phyloP scores from a whole-genome alignment of 2,888 invertebrate genomes.

The Drosophila aldrichi region DNA sequence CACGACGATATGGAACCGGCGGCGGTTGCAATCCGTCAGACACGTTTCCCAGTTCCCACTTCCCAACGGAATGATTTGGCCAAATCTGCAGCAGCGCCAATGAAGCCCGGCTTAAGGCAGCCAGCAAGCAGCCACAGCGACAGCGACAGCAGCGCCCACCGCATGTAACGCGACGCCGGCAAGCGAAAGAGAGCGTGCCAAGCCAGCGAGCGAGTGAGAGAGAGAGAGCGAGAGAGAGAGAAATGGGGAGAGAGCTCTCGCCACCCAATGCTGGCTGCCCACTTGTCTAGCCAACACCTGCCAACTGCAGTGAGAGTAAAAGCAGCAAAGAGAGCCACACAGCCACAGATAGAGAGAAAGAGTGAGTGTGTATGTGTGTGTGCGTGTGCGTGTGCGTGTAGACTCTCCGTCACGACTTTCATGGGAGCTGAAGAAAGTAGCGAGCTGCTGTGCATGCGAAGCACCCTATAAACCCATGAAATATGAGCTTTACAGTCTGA shows the following conservation, averaged over 20 bases:
- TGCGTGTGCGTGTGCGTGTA: not conserved
- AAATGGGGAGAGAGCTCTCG: slow-evolving; percentile 10
- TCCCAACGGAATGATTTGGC: slow-evolving; percentile 75
- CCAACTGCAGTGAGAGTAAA: slow-evolving; percentile 16
- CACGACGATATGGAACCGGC: slow-evolving; percentile 10
- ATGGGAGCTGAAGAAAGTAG: slow-evolving; percentile 35
- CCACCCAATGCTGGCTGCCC: slow-evolving; percentile 19
- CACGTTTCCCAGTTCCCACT: slow-evolving; percentile 73
- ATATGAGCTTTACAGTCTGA: slow-evolving; percentile 2
- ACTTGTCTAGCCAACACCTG: not conserved
- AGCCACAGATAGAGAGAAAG: not conserved
- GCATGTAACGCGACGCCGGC: slow-evolving; percentile 24
- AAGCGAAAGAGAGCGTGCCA: slow-evolving; percentile 14
- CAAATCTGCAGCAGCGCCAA: slow-evolving; percentile 59
- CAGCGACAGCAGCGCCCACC: slow-evolving; percentile 4
- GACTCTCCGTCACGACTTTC: slow-evolving; percentile 2
- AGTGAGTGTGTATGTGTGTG: not conserved
- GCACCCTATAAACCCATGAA: slow-evolving; percentile 16
- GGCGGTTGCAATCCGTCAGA: slow-evolving; percentile 48
- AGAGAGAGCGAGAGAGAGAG: slow-evolving; percentile 11
- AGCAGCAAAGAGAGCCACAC: not conserved
- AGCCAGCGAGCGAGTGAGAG: not conserved
- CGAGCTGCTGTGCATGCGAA: slow-evolving; percentile 9
- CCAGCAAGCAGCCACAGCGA: slow-evolving; percentile 11
- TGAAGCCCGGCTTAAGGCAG: slow-evolving; percentile 50